Base-by-base conservation (phyloP, 2,113 vertebrate species). In the Macrotus californicus region DNA sequence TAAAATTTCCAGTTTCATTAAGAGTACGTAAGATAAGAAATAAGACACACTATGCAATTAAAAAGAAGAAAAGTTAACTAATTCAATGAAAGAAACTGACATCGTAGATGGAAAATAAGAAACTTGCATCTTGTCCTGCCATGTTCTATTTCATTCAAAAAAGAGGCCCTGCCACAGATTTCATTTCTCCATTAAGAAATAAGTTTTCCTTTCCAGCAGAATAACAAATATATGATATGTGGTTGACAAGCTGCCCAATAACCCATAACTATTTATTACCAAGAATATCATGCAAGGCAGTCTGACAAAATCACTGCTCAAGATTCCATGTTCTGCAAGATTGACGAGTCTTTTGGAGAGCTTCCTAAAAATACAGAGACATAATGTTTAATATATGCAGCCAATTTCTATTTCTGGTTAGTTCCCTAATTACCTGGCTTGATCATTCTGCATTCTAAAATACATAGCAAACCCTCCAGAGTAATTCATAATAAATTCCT, bases 1-100 rank as follows among this genome's bases (percentile, higher is more conserved):
- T 69, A 90, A 46, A 79, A 61, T 86, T 93, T 96, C 91, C 52
- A 93, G 34, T 67, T 96, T 97, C 81, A 93, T 96, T 94, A 95
- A 54, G 46, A 96, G 26, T 73, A 66, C 1, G 16, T 18, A 91
- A 54, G 34, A 16, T 92, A 90, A 80, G n/a, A 95, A 97, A 85
- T 31, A 91, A 69, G 34, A 56, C 86, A 1, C 6, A 83, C 4
- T 69, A 13, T 36, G 34, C 0, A 96, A 64, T 92, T 96, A 88
- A 90, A 97, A 95, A 61, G 41, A 66, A 69, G 24, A 91, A 46
- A 39, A 34, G 1, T 7, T 59, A 82, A n/a, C 61, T 59, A 92
- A 89, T 89, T 70, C 16, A 84, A 12, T 21, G 93, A 70, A 94
- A 94, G 67, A 41, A 85, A 90, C 34, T 91, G 59, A 80, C 0